Conservation (phyloP, 2,888 invertebrate genomes). For the Phlogophora meticulosa region DNA sequence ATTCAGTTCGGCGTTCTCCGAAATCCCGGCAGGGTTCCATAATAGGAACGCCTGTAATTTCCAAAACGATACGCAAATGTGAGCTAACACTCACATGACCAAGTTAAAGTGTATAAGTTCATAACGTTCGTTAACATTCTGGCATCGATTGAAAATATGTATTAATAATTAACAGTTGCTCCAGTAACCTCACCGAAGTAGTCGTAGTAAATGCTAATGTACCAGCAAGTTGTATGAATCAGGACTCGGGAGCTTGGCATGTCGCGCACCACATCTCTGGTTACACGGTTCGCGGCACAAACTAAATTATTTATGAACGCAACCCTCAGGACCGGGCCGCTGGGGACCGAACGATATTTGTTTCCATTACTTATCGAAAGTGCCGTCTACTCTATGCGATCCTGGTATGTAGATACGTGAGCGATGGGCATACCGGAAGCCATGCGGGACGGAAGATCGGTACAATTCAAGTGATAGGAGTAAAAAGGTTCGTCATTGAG, state of each 20-base stretch:
- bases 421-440: conserved; percentile 46
- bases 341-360: conserved; percentile 58
- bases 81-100: not conserved
- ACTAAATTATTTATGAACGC: conserved; percentile 76
- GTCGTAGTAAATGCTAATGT: conserved; percentile 36
- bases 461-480: conserved; percentile 34
- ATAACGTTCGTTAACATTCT: not conserved
- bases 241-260: conserved; percentile 29
- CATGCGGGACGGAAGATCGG: conserved; percentile 25
- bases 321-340: conserved; percentile 56
- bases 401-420: conserved; percentile 56
- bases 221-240: conserved; percentile 36
- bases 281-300: conserved; percentile 59
- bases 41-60: not conserved
- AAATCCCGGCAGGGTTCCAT: not conserved
- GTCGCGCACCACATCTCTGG: conserved; percentile 50
- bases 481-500: conserved; percentile 14
- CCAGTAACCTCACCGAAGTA: conserved; percentile 6
- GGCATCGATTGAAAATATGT: conserved; percentile 2
- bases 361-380: conserved; percentile 64
- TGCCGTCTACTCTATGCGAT: conserved; percentile 51
- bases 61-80: not conserved
- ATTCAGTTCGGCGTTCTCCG: conserved; percentile 5
- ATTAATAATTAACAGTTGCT: not conserved
- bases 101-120: too few relatives aligned